phyloP scores from a whole-genome alignment of 2,888 invertebrate genomes.

The Aethes cnicana region DNA sequence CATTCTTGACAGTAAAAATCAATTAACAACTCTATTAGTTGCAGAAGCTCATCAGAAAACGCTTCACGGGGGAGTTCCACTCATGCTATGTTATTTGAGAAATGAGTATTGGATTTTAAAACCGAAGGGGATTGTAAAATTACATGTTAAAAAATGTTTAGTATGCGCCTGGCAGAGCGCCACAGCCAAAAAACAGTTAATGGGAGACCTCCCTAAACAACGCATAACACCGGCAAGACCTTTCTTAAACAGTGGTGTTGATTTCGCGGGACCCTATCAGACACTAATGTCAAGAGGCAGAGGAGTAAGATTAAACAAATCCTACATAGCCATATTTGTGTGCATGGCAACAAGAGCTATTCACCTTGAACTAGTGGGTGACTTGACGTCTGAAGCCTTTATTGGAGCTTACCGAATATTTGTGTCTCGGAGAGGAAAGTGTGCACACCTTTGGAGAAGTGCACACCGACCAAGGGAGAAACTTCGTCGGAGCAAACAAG shows the following conservation, averaged over 20 bases:
- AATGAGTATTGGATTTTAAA: slow-evolving; percentile 7
- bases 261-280: slow-evolving; percentile 9
- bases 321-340: slow-evolving; percentile 27
- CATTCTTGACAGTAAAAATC: slow-evolving; percentile 3
- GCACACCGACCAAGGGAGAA: background rate
- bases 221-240: slow-evolving; percentile 2
- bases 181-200: background rate
- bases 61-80: slow-evolving; percentile 1
- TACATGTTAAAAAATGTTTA: background rate
- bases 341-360: slow-evolving; percentile 34
- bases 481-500: slow-evolving; percentile 1
- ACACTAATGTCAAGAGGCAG: slow-evolving; percentile 9
- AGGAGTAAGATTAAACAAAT: background rate
- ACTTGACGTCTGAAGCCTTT: slow-evolving; percentile 33
- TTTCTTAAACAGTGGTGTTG: slow-evolving; percentile 7
- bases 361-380: slow-evolving; percentile 37
- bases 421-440: background rate
- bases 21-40: background rate
- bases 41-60: slow-evolving; percentile 10
- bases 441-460: slow-evolving; percentile 1
- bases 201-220: slow-evolving; percentile 3
- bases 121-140: background rate
- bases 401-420: slow-evolving; percentile 9
- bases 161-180: background rate
- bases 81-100: slow-evolving; percentile 9